Percentiles rank a stretch among this genome's conserved stretches.
These are phyloP conservation scores for Hedya salicella DNA, from an alignment of 2,888 invertebrate genomes.

Conservation along the genomic window DNA sequence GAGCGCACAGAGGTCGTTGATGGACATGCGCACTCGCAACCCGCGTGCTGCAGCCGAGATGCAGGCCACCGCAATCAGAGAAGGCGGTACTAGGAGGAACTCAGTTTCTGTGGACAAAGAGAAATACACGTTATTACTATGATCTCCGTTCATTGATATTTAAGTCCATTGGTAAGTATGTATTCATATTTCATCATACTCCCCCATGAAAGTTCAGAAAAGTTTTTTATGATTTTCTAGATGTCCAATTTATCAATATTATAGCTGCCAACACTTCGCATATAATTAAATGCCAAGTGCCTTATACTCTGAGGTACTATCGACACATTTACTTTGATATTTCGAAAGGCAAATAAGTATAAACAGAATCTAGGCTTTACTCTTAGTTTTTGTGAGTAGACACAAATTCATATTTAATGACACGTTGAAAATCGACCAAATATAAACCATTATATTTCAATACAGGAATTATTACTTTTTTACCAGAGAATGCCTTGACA, in stretches of 20 bases:
- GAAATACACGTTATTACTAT: slow-evolving; percentile 27
- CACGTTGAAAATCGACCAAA: background rate
- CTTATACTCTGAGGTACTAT: too few relatives aligned
- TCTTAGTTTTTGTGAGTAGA: too few relatives aligned
- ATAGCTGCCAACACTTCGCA: too few relatives aligned
- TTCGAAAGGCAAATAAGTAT: too few relatives aligned
- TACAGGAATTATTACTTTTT: slow-evolving; percentile 9
- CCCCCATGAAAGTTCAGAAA: too few relatives aligned
- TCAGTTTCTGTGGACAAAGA: slow-evolving; percentile 87
- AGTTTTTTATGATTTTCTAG: too few relatives aligned
- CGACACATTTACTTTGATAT: too few relatives aligned
- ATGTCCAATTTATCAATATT: too few relatives aligned
- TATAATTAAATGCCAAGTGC: too few relatives aligned
- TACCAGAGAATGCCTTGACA: slow-evolving; percentile 12
- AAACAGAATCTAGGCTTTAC: too few relatives aligned
- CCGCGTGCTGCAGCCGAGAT: slow-evolving; percentile 88
- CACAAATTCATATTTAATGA: background rate
- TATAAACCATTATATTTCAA: slow-evolving; percentile 5
- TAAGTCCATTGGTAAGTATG: background rate
- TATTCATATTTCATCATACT: background rate
- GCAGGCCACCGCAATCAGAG: slow-evolving; percentile 89
- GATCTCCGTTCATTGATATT: background rate
- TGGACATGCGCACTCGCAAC: slow-evolving; percentile 76
- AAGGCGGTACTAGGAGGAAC: slow-evolving; percentile 88
- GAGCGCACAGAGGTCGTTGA: slow-evolving; percentile 75